Conservation (phyloP, 2,888 invertebrate species). For the Piscicola geometra region DNA sequence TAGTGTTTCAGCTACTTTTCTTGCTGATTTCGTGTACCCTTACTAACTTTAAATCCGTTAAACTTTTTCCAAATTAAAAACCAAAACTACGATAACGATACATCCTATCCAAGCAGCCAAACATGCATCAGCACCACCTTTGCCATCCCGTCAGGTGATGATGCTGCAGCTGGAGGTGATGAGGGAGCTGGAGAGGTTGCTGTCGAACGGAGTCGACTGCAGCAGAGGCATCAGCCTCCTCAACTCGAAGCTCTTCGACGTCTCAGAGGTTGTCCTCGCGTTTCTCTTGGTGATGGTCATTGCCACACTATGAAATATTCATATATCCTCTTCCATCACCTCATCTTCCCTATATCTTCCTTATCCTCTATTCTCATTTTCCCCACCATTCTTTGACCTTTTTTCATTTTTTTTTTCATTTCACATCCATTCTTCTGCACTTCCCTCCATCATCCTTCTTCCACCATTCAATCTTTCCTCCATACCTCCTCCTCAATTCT, state of each 20-base stretch:
- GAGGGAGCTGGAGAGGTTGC: slow-evolving; percentile 64
- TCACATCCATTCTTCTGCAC: slow-evolving; percentile 4
- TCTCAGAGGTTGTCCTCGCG: slow-evolving; percentile 72
- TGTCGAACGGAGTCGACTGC: slow-evolving; percentile 50
- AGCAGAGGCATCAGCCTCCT: slow-evolving; percentile 65
- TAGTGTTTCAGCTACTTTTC: neutral
- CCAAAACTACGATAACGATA: neutral
- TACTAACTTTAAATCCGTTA: neutral
- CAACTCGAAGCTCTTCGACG: slow-evolving; percentile 76
- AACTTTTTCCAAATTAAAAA: neutral
- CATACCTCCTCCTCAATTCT: too few species aligned
- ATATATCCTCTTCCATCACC: too few species aligned
- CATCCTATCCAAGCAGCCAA: neutral
- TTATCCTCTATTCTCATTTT: too few species aligned
- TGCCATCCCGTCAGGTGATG: slow-evolving; percentile 51
- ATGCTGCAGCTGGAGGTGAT: slow-evolving; percentile 61
- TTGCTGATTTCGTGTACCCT: neutral
- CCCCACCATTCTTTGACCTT: too few species aligned
- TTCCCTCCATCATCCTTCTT: too few species aligned
- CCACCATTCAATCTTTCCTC: too few species aligned
- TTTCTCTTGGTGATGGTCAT: too few species aligned
- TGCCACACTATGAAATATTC: too few species aligned
- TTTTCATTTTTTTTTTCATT: slow-evolving; percentile 17
- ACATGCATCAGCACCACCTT: neutral
- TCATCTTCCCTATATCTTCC: too few species aligned